Evolutionary conservation across 2,797 vertebrate species (phyloP).

Genomic region (Phoebastria nigripes): DNA sequence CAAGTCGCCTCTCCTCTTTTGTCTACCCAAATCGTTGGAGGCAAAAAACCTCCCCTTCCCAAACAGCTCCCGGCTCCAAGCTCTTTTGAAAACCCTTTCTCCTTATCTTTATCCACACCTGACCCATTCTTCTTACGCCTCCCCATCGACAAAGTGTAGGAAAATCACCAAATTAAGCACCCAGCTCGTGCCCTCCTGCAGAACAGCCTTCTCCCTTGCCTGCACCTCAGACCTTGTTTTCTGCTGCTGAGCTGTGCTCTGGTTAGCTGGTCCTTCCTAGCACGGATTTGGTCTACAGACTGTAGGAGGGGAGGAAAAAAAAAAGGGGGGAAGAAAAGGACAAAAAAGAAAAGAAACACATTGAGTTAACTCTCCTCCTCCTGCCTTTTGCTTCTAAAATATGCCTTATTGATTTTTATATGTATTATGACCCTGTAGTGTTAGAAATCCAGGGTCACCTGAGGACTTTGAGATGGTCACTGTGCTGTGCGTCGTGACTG

Average conservation of each 20-base stretch:
- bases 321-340: neutral
- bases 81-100: neutral
- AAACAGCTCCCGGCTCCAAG: neutral
- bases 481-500: fast-evolving
- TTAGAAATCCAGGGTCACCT: neutral
- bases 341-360: neutral
- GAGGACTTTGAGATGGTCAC: neutral
- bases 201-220: neutral
- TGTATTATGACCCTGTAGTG: fast-evolving
- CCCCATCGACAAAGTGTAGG: neutral
- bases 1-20: neutral
- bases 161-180: neutral
- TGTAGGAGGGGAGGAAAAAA: fast-evolving
- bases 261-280: neutral
- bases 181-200: neutral
- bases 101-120: neutral
- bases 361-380: neutral
- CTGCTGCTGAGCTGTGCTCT: neutral
- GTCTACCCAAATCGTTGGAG: neutral
- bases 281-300: neutral
- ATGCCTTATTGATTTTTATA: neutral
- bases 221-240: neutral
- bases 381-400: neutral
- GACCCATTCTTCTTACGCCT: neutral
- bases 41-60: neutral